Percentiles rank a stretch among this genome's conserved stretches.
phyloP scores from a whole-genome alignment of 2,113 vertebrate genomes.

The Coregonus clupeaformis region DNA sequence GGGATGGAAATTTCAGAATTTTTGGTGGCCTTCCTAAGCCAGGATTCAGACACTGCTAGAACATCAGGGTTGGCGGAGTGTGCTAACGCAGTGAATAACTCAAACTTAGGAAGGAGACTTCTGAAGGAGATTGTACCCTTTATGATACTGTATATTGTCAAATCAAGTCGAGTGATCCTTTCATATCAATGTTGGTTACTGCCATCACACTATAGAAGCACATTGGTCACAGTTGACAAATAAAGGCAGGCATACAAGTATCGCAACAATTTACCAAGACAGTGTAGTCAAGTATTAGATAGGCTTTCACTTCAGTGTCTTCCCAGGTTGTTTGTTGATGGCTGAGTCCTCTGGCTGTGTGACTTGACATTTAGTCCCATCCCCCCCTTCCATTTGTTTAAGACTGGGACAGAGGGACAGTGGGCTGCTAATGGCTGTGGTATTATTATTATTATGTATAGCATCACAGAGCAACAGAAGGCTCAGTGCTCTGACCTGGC shows the following conservation, averaged over 20 bases:
- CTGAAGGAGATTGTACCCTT: too few species aligned
- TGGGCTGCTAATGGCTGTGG: background rate
- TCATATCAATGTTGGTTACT: background rate
- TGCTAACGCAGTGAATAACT: too few species aligned
- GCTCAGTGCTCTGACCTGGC: background rate
- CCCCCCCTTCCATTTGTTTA: constrained; percentile 21
- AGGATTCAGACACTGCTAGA: too few species aligned
- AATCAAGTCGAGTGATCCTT: background rate
- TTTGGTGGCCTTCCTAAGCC: too few species aligned
- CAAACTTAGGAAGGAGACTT: too few species aligned
- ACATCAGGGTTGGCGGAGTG: too few species aligned
- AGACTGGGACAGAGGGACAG: constrained; percentile 27
- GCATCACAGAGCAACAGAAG: background rate
- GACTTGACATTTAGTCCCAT: constrained; percentile 37
- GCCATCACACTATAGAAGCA: background rate
- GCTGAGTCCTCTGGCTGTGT: background rate
- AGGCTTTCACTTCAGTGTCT: background rate
- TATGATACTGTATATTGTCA: background rate
- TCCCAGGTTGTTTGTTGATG: background rate
- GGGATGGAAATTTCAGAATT: too few species aligned
- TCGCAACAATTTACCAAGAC: background rate
- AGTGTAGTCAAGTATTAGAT: background rate
- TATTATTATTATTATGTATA: background rate
- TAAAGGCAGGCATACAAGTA: background rate
- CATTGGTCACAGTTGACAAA: background rate